These are phyloP conservation scores for Rallus crepitans DNA, from an alignment of 2,797 vertebrate species.

Conservation along the genomic window DNA sequence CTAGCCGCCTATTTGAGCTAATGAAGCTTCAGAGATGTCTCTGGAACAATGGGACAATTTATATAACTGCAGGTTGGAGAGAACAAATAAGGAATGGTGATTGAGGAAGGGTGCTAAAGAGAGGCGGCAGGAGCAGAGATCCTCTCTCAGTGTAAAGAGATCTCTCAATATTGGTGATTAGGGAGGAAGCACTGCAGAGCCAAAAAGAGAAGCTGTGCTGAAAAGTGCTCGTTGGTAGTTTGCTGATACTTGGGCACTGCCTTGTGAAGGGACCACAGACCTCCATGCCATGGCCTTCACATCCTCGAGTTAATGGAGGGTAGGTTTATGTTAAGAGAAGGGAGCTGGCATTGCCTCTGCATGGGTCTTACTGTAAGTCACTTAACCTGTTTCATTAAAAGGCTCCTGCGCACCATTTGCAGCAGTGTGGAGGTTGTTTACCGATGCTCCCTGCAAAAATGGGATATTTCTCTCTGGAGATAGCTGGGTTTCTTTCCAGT, in stretches of 20 bases:
- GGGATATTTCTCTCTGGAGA: background rate
- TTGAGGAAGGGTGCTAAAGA: background rate
- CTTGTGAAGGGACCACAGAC: background rate
- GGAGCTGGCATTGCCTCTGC: background rate
- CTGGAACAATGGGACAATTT: conserved; percentile 61
- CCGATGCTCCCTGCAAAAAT: background rate
- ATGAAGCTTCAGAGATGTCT: conserved; percentile 23
- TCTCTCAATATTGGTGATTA: conserved; percentile 39
- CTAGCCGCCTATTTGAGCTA: conserved; percentile 14
- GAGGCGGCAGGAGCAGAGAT: background rate
- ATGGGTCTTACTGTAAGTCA: background rate
- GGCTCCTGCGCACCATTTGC: background rate
- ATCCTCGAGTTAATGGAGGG: background rate
- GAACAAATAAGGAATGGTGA: conserved; percentile 12
- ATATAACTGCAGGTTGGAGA: conserved; percentile 36
- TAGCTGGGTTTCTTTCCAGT: background rate
- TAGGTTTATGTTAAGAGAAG: background rate
- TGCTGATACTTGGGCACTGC: background rate
- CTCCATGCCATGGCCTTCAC: background rate
- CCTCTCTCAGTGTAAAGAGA: background rate
- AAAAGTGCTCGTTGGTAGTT: background rate
- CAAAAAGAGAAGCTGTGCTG: background rate
- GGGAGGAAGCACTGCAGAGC: conserved; percentile 14
- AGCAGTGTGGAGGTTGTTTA: background rate
- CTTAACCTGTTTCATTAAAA: background rate